Conservation (phyloP, 2,797 vertebrate genomes). For the Arrhamphus sclerolepis region DNA sequence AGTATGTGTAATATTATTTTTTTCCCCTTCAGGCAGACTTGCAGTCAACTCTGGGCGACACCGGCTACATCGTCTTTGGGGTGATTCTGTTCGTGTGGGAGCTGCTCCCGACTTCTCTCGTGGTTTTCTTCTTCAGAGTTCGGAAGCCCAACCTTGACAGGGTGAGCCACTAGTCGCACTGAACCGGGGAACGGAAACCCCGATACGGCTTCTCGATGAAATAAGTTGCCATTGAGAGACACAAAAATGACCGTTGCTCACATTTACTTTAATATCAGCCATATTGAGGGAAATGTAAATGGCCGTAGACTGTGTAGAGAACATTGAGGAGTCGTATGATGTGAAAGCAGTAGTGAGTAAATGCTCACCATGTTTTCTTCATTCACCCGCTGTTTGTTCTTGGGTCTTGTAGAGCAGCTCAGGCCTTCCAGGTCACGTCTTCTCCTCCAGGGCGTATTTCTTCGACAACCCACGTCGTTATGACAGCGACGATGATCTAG, state of each 20-base stretch:
- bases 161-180: conserved; percentile 72
- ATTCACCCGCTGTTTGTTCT: neutral
- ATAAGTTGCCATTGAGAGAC: no score
- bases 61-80: conserved; percentile 91
- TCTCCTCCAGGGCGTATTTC: conserved; percentile 92
- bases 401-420: conserved; percentile 74
- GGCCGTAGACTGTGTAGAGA: no score
- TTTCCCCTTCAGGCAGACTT: conserved; percentile 86
- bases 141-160: conserved; percentile 87
- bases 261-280: no score
- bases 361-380: no score
- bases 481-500: conserved; percentile 94
- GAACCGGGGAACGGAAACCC: neutral
- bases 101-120: conserved; percentile 91
- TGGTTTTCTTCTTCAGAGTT: conserved; percentile 96
- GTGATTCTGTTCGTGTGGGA: conserved; percentile 96
- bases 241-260: no score
- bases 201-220: no score
- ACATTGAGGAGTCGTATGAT: no score
- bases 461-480: conserved; percentile 97
- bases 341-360: neutral
- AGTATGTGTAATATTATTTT: neutral
- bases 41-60: conserved; percentile 89
- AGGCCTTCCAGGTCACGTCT: conserved; percentile 88
- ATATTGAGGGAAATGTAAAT: no score